Percentiles rank a stretch among this genome's conserved stretches.
Conservation (phyloP, 2,113 vertebrate genomes). For the Alectura lathami region DNA sequence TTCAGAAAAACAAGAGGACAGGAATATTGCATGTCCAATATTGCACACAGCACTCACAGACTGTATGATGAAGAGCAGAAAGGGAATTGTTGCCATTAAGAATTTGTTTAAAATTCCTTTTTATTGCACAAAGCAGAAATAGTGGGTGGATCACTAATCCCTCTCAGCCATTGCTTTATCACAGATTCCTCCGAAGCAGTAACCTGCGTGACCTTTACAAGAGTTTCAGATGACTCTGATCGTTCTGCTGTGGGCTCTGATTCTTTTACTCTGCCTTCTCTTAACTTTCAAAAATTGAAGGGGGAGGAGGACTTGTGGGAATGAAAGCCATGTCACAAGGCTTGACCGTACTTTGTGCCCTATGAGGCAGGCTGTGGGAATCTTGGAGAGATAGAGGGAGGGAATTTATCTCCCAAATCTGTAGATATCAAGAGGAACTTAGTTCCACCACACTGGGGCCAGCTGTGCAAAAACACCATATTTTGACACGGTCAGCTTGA, state of each 20-base stretch:
- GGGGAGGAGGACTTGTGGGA: constrained; percentile 13
- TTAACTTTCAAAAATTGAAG: constrained; percentile 61
- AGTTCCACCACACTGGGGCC: constrained; percentile 10
- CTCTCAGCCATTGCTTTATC: constrained; percentile 9
- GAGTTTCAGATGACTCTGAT: constrained; percentile 24
- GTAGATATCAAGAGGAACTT: constrained; percentile 8
- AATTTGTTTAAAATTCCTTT: constrained; percentile 26
- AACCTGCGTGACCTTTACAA: constrained; percentile 21
- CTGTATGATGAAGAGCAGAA: constrained; percentile 1
- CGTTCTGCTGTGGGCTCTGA: constrained; percentile 59
- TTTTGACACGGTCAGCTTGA: constrained; percentile 30
- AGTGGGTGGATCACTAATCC: not conserved
- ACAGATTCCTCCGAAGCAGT: constrained; percentile 36
- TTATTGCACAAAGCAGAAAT: constrained; percentile 15
- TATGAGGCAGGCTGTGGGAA: not conserved
- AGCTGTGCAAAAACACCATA: not conserved
- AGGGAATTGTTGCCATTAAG: not conserved
- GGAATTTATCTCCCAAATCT: constrained; percentile 36
- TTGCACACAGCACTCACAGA: not conserved
- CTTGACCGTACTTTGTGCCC: not conserved
- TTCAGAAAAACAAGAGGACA: not conserved
- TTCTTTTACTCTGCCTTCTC: constrained; percentile 46
- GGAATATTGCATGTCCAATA: not conserved
- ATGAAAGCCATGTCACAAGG: constrained; percentile 45
- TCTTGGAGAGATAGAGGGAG: not conserved